phyloP scores from a whole-genome alignment of 2,888 invertebrate genomes.

The Microdon myrmicae region DNA sequence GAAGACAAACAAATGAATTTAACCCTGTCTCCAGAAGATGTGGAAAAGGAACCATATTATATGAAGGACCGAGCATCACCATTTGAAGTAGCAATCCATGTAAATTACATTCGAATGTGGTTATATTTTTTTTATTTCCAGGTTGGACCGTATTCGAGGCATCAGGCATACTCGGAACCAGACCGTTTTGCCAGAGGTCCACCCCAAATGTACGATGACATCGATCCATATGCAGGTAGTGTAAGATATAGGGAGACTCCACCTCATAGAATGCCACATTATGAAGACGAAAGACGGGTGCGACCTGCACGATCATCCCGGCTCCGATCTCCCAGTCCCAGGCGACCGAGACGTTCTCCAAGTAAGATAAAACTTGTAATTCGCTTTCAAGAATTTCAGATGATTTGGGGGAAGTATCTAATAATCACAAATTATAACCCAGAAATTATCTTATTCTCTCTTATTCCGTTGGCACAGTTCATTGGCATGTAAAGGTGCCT shows the following conservation, averaged over 20 bases:
- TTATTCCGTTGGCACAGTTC: no score
- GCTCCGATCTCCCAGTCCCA: constrained; percentile 61
- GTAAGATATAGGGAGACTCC: constrained; percentile 70
- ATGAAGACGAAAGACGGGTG: constrained; percentile 71
- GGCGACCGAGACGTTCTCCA: constrained; percentile 61
- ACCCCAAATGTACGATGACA: constrained; percentile 63
- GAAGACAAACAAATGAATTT: constrained; percentile 95
- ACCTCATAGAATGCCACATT: constrained; percentile 70
- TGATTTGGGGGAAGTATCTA: no score
- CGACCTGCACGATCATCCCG: constrained; percentile 70
- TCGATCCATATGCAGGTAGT: constrained; percentile 66
- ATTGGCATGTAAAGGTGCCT: no score
- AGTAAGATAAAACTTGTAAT: no score
- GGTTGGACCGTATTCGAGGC: constrained; percentile 54
- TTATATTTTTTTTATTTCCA: constrained; percentile 19
- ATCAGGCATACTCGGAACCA: constrained; percentile 56
- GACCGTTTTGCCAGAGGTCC: constrained; percentile 60
- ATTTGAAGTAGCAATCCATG: constrained; percentile 55
- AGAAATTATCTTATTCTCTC: no score
- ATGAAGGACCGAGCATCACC: constrained; percentile 76
- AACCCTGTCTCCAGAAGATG: constrained; percentile 77
- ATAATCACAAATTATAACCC: no score
- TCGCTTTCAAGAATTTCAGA: no score
- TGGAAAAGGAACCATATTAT: constrained; percentile 79
- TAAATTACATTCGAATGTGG: not conserved